A percentile compares a stretch with the other conserved stretches of the same genome.
Evolutionary conservation across 2,797 vertebrate genomes (phyloP).

Genomic region (Myotis daubentonii): DNA sequence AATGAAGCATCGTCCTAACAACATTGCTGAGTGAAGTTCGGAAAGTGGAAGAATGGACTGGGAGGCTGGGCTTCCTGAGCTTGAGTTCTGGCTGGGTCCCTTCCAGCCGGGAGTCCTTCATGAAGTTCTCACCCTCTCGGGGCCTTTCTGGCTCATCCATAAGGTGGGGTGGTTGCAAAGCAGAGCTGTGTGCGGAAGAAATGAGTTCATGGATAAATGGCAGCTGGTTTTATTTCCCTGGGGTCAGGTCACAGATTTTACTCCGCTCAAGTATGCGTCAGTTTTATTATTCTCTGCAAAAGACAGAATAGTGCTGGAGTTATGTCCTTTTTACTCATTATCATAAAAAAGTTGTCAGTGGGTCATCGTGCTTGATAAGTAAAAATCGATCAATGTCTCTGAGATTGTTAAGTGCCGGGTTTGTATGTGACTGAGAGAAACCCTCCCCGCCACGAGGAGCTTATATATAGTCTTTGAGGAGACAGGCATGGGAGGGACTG

Average conservation of each 20-base stretch:
- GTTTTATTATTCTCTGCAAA: not conserved
- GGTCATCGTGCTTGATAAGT: not conserved
- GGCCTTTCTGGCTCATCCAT: rapidly evolving
- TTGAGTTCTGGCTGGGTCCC: rapidly evolving
- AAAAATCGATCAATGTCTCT: not conserved
- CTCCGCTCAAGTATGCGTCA: not conserved
- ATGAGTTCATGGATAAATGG: not conserved
- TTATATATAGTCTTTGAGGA: not conserved
- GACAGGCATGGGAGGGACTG: not conserved
- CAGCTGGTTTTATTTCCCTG: not conserved
- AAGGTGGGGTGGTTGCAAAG: too few relatives aligned
- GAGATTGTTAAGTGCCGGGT: not conserved
- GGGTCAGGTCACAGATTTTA: not conserved
- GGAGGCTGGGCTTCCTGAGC: not conserved
- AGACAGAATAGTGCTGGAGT: not conserved
- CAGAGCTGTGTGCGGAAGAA: not conserved
- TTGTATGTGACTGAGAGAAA: too few relatives aligned
- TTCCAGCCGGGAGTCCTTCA: rapidly evolving
- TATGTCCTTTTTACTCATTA: not conserved
- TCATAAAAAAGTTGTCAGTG: not conserved
- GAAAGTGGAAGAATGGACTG: not conserved
- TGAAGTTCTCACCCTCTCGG: rapidly evolving
- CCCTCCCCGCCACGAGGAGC: too few relatives aligned
- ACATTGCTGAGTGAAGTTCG: not conserved
- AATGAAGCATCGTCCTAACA: not conserved